phyloP scores from a whole-genome alignment of 2,797 vertebrate genomes.

The Triplophysa bombifrons region DNA sequence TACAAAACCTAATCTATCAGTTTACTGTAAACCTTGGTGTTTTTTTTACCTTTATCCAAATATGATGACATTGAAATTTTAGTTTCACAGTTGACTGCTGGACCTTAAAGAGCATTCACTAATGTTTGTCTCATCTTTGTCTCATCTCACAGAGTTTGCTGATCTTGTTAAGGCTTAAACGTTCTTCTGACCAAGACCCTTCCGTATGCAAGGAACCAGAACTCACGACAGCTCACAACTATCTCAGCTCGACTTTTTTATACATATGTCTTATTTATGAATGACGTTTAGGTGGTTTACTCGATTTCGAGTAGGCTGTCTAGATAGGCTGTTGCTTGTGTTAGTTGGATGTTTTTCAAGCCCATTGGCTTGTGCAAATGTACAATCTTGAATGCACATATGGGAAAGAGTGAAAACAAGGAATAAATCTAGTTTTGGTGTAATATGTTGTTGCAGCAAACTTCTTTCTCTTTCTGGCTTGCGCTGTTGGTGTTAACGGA shows the following conservation, averaged over 20 bases:
- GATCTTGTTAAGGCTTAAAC: slow-evolving; percentile 80
- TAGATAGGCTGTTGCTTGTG: slow-evolving; percentile 65
- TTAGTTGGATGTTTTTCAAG: slow-evolving; percentile 71
- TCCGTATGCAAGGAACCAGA: slow-evolving; percentile 76
- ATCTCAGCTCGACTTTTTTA: slow-evolving; percentile 73
- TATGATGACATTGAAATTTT: too few species aligned
- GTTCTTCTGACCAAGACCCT: slow-evolving; percentile 75
- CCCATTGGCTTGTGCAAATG: slow-evolving; percentile 75
- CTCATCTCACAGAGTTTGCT: slow-evolving; percentile 78
- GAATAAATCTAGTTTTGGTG: slow-evolving; percentile 85
- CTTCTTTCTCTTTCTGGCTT: slow-evolving; percentile 46
- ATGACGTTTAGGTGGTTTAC: slow-evolving; percentile 74
- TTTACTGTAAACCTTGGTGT: background rate
- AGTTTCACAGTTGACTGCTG: too few species aligned
- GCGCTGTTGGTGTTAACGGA: slow-evolving; percentile 6
- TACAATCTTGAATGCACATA: slow-evolving; percentile 75
- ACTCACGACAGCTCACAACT: slow-evolving; percentile 71
- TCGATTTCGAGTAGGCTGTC: slow-evolving; percentile 73
- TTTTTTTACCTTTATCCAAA: background rate
- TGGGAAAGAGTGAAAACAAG: slow-evolving; percentile 82
- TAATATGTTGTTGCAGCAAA: slow-evolving; percentile 60
- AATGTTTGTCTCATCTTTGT: slow-evolving; percentile 65
- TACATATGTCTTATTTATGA: slow-evolving; percentile 84
- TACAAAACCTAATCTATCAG: background rate
- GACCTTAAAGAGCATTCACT: slow-evolving; percentile 49